Evolutionary conservation across 1,140 invertebrate genomes (phyloP), one percentile per base, ranked within the genome.

Genomic region (Triops longicaudatus): DNA sequence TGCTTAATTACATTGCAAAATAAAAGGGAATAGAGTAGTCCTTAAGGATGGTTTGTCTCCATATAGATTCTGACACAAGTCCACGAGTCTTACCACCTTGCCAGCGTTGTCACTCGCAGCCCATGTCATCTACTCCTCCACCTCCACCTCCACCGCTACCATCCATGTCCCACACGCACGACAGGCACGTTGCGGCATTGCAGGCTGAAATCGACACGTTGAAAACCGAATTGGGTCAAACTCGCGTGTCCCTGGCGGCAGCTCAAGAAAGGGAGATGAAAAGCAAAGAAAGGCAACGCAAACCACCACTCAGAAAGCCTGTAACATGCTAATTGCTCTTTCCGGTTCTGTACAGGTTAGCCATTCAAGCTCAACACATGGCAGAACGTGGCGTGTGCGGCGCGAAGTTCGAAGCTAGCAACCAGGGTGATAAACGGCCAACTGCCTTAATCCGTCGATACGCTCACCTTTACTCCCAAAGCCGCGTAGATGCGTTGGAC

Each of bases 401-500:
- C n/a, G 42, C 28, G n/a, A 76, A 76, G 50, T 75, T 76, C 72
- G 72, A 76, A 73, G 50, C 50, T 14, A 42, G 42, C 9, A 71
- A 11, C 37, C 44, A 78, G 10, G 71, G 28, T 41, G 77, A 75
- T 26, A 28, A 74, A 22, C 79, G 86, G 71, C 84, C 84, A 4
- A 83, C 83, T 3, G 81, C 83, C 43, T 84, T 96, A 78, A 89
- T 95, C 63, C 89, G 92, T 44, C 88, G 89, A 79, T 98, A 95
- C 85, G 91, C 89, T 11, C 89, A 90, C 79, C 87, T 97, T 73
- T 97, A 97, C 85, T 88, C 91, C 71, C 90, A 92, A 81, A 91
- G 91, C n/a, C 87, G 94, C 77, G 89, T 93, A 17, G 91, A 95
- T 79, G 91, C 93, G 2, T 85, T 97, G 79, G 93, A 96, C 81